Evolutionary conservation across 2,113 vertebrate species (phyloP).

Genomic region (Rhombomys opimus): DNA sequence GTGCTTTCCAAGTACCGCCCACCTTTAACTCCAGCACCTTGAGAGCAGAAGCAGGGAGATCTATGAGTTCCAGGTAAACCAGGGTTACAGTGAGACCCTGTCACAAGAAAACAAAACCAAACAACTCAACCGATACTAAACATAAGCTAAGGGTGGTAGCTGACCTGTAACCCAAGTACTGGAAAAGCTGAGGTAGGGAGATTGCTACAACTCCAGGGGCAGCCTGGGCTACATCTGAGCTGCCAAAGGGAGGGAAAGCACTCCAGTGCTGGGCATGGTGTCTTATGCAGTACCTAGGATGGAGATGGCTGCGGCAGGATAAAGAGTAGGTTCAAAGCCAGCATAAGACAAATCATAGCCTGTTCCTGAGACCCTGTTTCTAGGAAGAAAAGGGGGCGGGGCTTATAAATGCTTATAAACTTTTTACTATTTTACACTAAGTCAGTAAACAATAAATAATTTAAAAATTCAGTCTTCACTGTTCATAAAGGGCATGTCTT

Average conservation of each 20-base stretch:
- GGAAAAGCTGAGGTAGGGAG: background rate
- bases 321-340: background rate
- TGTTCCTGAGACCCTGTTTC: background rate
- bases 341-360: background rate
- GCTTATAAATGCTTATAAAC: background rate
- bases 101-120: background rate
- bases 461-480: background rate
- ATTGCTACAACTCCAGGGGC: background rate
- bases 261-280: background rate
- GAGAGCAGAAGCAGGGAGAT: background rate
- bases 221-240: background rate
- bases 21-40: background rate
- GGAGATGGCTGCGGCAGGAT: no score
- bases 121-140: background rate
- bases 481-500: background rate
- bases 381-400: background rate
- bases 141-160: background rate
- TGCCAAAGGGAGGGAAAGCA: background rate
- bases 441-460: background rate
- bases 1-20: no score
- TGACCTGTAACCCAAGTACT: background rate
- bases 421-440: background rate
- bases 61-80: background rate
- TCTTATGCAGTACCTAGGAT: background rate
- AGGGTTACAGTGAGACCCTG: background rate